Conservation (phyloP, 2,113 vertebrate species). For the Dromaius novaehollandiae region DNA sequence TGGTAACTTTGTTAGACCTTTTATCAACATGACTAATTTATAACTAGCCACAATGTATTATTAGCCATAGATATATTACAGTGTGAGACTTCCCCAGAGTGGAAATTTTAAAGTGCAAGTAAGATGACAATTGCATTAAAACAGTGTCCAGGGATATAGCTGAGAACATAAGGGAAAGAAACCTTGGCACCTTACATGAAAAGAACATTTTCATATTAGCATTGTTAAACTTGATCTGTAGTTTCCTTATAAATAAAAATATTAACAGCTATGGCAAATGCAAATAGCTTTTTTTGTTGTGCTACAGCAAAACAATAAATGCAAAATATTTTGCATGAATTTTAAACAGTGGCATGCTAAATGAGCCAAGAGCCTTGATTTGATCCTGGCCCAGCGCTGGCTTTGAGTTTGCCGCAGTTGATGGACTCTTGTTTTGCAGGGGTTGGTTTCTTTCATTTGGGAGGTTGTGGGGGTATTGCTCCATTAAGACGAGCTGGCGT, state of each 20-base stretch:
- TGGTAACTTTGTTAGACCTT: constrained; percentile 56
- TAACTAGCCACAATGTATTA: constrained; percentile 5
- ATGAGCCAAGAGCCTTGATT: neutral
- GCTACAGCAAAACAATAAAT: neutral
- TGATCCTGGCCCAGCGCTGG: neutral
- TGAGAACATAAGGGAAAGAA: neutral
- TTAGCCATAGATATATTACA: constrained; percentile 8
- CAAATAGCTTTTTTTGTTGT: neutral
- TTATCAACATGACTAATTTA: constrained; percentile 42
- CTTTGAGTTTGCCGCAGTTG: neutral
- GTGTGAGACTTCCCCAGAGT: neutral
- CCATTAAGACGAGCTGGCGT: neutral
- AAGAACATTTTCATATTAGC: neutral
- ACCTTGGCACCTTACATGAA: neutral
- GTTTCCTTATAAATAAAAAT: neutral
- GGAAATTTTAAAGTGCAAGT: neutral
- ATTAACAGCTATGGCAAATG: neutral
- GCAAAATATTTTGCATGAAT: neutral
- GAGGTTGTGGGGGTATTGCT: neutral
- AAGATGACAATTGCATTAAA: neutral
- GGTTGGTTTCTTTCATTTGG: neutral
- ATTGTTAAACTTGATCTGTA: neutral
- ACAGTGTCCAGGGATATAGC: neutral
- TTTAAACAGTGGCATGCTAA: neutral
- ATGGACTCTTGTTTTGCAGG: neutral